These are phyloP conservation scores for Periparus ater DNA, from an alignment of 2,797 vertebrate species.

Conservation along the genomic window DNA sequence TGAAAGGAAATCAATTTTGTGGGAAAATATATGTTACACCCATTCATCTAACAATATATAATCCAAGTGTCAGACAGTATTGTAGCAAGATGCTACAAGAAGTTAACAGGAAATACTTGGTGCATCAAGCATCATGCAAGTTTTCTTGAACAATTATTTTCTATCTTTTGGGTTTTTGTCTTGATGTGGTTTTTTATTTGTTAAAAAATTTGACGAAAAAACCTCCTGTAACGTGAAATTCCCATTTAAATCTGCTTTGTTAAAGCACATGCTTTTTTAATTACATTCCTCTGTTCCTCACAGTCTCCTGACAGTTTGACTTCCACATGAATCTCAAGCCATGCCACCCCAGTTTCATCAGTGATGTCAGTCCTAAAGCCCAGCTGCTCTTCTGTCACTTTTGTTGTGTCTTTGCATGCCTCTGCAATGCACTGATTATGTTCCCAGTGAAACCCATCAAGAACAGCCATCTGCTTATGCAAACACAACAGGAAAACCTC, in stretches of 20 bases:
- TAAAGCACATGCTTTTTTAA: background rate
- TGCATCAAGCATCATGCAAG: background rate
- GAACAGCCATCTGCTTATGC: constrained; percentile 5
- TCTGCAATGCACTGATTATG: background rate
- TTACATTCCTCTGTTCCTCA: background rate
- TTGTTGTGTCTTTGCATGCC: background rate
- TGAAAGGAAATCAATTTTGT: constrained; percentile 48
- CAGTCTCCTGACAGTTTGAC: background rate
- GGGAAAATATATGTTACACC: background rate
- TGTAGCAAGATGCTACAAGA: background rate
- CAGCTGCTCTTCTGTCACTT: constrained; percentile 18
- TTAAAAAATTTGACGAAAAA: background rate
- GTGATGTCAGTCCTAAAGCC: background rate
- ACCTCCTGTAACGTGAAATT: background rate
- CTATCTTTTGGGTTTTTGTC: background rate
- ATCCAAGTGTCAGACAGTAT: background rate
- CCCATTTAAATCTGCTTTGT: background rate
- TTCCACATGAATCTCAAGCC: background rate
- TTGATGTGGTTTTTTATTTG: background rate
- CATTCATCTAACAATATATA: background rate
- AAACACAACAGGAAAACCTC: background rate
- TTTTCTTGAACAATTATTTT: background rate
- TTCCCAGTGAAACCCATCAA: constrained; percentile 14
- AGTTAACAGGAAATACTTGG: background rate
- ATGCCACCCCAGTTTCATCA: background rate